Percentiles rank a stretch among this genome's conserved stretches.
Evolutionary conservation across 2,113 vertebrate genomes (phyloP).

Genomic region (Mesitornis unicolor): DNA sequence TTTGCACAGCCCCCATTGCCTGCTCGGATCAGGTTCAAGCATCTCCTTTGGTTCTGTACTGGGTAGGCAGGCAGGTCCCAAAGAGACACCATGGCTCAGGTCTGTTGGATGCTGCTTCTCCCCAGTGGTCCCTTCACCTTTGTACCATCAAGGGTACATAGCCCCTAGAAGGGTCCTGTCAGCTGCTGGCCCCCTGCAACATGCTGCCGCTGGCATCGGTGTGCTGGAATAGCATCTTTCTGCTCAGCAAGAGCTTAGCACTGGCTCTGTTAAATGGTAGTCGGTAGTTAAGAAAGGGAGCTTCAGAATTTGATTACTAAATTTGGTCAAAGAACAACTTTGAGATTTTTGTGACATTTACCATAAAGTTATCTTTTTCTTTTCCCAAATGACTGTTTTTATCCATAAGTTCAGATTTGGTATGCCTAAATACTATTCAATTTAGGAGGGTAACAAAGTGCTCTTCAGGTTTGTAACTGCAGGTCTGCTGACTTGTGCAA

Average conservation of each 20-base stretch:
- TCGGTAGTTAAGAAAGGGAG: not conserved
- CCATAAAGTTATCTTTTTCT: not conserved
- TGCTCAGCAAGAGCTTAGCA: not conserved
- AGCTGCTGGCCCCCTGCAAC: accelerated
- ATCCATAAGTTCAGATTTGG: not conserved
- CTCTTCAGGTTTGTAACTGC: not conserved
- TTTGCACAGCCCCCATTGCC: not conserved
- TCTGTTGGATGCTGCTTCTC: not conserved
- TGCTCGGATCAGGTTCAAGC: accelerated
- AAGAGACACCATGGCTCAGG: not conserved
- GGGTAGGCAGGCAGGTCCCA: not conserved
- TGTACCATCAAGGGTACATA: not conserved
- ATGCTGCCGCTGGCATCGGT: not conserved
- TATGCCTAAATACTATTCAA: not conserved
- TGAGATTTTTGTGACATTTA: not conserved
- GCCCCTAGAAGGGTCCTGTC: accelerated
- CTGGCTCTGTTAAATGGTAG: not conserved
- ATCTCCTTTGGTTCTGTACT: not conserved
- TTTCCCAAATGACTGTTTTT: not conserved
- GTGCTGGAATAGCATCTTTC: accelerated
- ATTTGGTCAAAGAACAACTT: not conserved
- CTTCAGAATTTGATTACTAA: not conserved
- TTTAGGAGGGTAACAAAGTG: not conserved
- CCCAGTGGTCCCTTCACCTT: not conserved
- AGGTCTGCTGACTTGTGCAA: not conserved